Base-by-base conservation (phyloP, 2,888 invertebrate genomes). In the Microctonus hyperodae region DNA sequence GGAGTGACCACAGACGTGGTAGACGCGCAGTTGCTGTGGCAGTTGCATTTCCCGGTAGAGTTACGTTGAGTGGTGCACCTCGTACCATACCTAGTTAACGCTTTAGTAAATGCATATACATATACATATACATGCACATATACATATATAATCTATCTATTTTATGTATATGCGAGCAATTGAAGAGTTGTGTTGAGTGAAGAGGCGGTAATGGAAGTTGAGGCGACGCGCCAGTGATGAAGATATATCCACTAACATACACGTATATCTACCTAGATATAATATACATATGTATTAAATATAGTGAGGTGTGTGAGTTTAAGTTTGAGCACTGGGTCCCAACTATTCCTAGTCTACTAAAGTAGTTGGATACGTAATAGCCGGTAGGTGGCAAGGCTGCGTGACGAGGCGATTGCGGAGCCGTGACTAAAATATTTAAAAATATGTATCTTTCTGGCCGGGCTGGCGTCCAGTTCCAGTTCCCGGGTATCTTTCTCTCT, bases 391-490 rank as follows among this genome's bases (percentile, higher is more conserved):
- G 83, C 81, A 83, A 83, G 83, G 78, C 83, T 83, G 83, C 83
- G 83, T 83, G 83, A 83, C 83, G 83, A 79, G 81, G 81, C 81
- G 81, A 83, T 83, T 82, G 83, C 82, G 78, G 76, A 83, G 70
- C 82, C 83, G 83, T 83, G 83, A 83, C 83, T 83, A 83, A 83
- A 83, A 82, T 83, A 83, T 83, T 83, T 82, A 83, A 83, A 83
- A 83, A 83, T 83, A 83, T 83, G 83, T 83, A 83, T 83, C 83
- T 83, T 83, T 83, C 83, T 83, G 81, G 80, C 80, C 81, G 81
- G 81, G 80, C 82, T 83, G 78, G 78, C 80, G 81, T 82, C 81
- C 81, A 81, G 82, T 79, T 80, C 79, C 79, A 80, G 81, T 81
- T 80, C 79, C 80, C 64, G 65, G 67, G 44, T 63, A 70, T 74